phyloP scores from a whole-genome alignment of 1,140 invertebrate species.

The Onthophagus taurus region DNA sequence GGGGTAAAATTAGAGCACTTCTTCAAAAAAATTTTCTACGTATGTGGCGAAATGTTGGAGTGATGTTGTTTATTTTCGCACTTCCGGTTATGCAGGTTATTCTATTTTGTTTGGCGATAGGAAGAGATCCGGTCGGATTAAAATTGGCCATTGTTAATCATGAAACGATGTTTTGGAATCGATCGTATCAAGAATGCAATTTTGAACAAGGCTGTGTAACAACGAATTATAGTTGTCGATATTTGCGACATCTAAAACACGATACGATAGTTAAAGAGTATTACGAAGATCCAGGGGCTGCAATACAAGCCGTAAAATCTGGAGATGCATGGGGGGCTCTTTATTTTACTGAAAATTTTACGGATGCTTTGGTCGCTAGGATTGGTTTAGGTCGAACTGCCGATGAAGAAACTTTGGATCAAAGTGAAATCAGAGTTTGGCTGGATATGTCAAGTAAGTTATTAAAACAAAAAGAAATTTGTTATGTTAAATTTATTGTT shows the following conservation, averaged over 20 bases:
- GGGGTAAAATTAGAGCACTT: constrained; percentile 49
- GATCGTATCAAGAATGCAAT: constrained; percentile 42
- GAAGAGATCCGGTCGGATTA: constrained; percentile 75
- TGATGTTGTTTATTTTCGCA: constrained; percentile 84
- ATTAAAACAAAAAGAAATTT: not conserved
- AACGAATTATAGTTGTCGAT: constrained; percentile 64
- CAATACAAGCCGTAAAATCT: constrained; percentile 56
- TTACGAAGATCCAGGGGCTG: constrained; percentile 57
- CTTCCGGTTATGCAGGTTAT: constrained; percentile 88
- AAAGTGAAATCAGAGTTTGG: constrained; percentile 65
- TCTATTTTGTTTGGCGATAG: constrained; percentile 90
- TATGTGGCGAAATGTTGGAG: constrained; percentile 82
- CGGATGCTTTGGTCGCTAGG: constrained; percentile 59
- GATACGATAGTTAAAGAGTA: constrained; percentile 59
- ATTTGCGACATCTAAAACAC: constrained; percentile 56
- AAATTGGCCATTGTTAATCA: constrained; percentile 79
- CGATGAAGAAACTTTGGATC: constrained; percentile 57
- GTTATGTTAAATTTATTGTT: not conserved
- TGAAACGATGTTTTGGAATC: constrained; percentile 54
- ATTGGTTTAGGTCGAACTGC: constrained; percentile 58
- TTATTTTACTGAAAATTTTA: constrained; percentile 75
- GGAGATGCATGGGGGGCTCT: constrained; percentile 78
- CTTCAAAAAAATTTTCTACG: constrained; percentile 87
- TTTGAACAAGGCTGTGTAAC: constrained; percentile 52
- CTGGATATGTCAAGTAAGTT: constrained; percentile 86